Conservation (phyloP, 2,797 vertebrate species). For the Poeciliopsis paucimaculata region DNA sequence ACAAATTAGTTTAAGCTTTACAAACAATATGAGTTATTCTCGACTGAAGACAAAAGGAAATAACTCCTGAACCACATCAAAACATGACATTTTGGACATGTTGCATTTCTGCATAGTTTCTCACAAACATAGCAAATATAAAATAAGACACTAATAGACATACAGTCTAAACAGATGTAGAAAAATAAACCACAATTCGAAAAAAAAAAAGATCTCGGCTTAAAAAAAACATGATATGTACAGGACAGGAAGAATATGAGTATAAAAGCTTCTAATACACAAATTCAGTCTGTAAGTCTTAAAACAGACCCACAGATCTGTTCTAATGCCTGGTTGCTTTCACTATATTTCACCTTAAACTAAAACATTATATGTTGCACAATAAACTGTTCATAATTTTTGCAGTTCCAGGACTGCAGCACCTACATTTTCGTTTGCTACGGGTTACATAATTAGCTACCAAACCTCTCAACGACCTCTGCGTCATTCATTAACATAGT, state of each 20-base stretch:
- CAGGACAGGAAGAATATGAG: constrained; percentile 22
- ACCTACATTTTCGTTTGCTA: constrained; percentile 29
- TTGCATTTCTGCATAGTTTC: neutral
- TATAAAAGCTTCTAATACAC: constrained; percentile 26
- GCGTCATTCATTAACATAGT: constrained; percentile 29
- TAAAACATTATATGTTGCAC: constrained; percentile 40
- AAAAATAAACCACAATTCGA: constrained; percentile 35
- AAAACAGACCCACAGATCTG: constrained; percentile 25
- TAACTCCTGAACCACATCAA: constrained; percentile 26
- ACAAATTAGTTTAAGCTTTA: constrained; percentile 3
- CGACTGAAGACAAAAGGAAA: constrained; percentile 14
- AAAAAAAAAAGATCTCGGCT: constrained; percentile 19
- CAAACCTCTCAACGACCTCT: constrained; percentile 34
- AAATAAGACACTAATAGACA: constrained; percentile 20
- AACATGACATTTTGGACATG: constrained; percentile 18
- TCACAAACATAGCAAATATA: neutral
- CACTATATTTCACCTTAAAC: constrained; percentile 42
- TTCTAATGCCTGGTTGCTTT: constrained; percentile 30
- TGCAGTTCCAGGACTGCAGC: constrained; percentile 60
- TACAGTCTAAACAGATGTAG: constrained; percentile 14
- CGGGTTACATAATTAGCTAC: constrained; percentile 66
- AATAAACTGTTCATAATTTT: constrained; percentile 28
- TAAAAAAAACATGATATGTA: constrained; percentile 10
- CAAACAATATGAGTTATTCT: constrained; percentile 16
- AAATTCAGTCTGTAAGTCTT: constrained; percentile 30